phyloP scores from a whole-genome alignment of 2,888 invertebrate species.

The Aspidiotus rigidus region DNA sequence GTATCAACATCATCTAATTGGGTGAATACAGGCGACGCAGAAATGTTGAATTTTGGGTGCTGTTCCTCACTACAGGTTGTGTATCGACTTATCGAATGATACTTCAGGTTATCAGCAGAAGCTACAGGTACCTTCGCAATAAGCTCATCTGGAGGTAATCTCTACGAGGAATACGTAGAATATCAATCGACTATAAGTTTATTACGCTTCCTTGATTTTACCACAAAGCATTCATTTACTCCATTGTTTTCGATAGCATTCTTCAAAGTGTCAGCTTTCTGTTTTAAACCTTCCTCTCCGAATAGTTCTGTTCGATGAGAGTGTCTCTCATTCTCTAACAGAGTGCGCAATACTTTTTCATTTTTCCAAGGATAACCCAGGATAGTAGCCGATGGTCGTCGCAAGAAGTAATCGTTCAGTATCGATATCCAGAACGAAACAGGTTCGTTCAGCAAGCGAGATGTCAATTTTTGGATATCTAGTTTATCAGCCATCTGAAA shows the following conservation, averaged over 20 bases:
- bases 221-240: conserved; percentile 44
- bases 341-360: conserved; percentile 56
- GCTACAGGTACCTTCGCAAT: conserved; percentile 68
- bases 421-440: conserved; percentile 63
- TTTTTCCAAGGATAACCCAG: conserved; percentile 54
- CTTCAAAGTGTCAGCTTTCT: conserved; percentile 53
- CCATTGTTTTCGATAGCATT: conserved; percentile 68
- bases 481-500: conserved; percentile 57
- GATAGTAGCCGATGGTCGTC: conserved; percentile 54
- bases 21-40: conserved; percentile 60
- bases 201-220: no score
- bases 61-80: conserved; percentile 45
- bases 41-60: conserved; percentile 52
- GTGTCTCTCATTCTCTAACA: conserved; percentile 63
- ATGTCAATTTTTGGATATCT: conserved; percentile 56
- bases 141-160: conserved; percentile 60
- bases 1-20: conserved; percentile 70
- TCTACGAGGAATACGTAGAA: conserved; percentile 44
- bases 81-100: conserved; percentile 52
- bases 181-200: no score
- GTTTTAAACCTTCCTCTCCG: conserved; percentile 58
- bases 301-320: conserved; percentile 55
- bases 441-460: conserved; percentile 53
- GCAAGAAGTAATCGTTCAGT: conserved; percentile 57
- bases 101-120: conserved; percentile 60